Evolutionary conservation across 2,113 vertebrate genomes (phyloP), one percentile per base, ranked within the genome.

Genomic region (Lasiurus cinereus): DNA sequence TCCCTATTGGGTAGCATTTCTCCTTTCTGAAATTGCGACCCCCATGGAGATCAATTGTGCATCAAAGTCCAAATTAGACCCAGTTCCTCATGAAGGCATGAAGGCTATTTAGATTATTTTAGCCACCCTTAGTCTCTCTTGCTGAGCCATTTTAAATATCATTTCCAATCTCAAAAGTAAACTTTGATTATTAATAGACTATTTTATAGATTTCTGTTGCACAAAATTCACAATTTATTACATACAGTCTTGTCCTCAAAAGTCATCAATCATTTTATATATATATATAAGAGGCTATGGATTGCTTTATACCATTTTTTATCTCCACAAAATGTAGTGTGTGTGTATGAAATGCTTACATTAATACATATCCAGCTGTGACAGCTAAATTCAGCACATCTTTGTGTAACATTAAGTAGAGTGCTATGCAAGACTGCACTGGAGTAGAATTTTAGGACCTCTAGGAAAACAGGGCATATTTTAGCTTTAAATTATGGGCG

Each of bases 301-400:
- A 9, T 46, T 86, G 1, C 8, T 64, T 39, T 64, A 19, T 66
- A 18, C 36, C 11, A 67, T 24, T 66, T 87, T 43, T 85, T 43
- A 88, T 62, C 5, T 14, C 6, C 31, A 77, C 3, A 90, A 27
- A 90, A 36, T 46, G 12, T 48, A 31, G 18, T 27, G 14, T 24
- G 6, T 69, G 31, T 90, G 9, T 70, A 94, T 95, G 48, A 96
- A 88, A 82, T 46, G n/a, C 64, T 93, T 96, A 64, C 64, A 95
- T 78, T 93, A 95, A 94, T 97, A 97, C 94, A 90, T 74, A 88
- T 8, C 54, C 80, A 95, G 80, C 82, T 88, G 56, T 85, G 77
- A 88, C 77, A 90, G 62, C 78, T 95, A 95, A 94, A 97, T 94
- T 96, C 85, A 96, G 82, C 67, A 64, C 39, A 78, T 85, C 31